Conservation (phyloP, 2,797 vertebrate species). For the Sitta carolinensis region DNA sequence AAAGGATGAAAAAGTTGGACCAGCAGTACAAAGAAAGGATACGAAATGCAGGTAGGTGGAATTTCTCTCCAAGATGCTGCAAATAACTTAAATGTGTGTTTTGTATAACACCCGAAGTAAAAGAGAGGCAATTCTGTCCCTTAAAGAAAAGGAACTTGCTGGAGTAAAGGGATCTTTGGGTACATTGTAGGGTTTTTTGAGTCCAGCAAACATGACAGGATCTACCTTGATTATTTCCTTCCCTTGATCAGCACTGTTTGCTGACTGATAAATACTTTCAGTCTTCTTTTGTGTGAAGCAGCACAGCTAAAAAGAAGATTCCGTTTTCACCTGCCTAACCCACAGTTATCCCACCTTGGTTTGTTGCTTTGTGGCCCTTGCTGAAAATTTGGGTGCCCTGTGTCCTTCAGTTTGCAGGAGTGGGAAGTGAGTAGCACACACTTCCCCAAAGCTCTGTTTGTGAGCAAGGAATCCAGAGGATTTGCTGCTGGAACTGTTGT, state of each 20-base stretch:
- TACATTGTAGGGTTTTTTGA: background rate
- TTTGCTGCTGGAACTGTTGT: background rate
- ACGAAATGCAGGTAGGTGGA: slow-evolving; percentile 86
- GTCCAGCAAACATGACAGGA: background rate
- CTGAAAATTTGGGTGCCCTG: background rate
- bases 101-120: background rate
- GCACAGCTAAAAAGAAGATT: accelerated
- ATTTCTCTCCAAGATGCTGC: background rate
- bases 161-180: background rate
- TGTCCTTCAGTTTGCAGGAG: background rate
- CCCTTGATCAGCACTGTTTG: background rate
- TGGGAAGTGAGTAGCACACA: accelerated
- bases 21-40: slow-evolving; percentile 98
- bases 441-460: background rate
- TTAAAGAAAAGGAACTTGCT: background rate
- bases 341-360: background rate
- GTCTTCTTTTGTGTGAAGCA: background rate
- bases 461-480: background rate
- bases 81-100: background rate
- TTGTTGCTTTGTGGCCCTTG: background rate
- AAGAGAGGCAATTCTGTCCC: background rate
- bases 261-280: background rate
- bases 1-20: slow-evolving; percentile 97
- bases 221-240: background rate
- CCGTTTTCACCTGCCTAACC: background rate